Base-by-base conservation (phyloP, 1,140 invertebrate species). In the Macrosteles quadrilineatus region DNA sequence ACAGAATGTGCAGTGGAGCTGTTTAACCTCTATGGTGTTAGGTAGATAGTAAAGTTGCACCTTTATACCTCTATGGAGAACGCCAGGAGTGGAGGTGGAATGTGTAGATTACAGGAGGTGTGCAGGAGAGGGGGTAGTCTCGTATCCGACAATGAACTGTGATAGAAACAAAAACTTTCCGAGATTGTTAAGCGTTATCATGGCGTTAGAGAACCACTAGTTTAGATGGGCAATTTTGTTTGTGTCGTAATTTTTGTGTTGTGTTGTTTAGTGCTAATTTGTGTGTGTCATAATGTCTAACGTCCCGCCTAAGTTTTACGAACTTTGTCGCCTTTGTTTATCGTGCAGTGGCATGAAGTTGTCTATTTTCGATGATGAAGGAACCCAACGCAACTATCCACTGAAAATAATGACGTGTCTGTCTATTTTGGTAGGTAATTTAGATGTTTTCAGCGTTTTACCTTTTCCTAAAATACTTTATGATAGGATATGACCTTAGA, bases 231-330 rank as follows among this genome's bases (percentile, higher is more conserved):
- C 59, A 40, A 59, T 32, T 63, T 63, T 47, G 29, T 69, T 45
- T 63, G 43, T 27, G 29, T 63, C 47, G 21, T 62, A 21, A 30
- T 69, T 69, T 63, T 59, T 50, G 40, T 62, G 55, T 69, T 63
- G 59, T 66, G 63, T 45, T 23, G 63, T 66, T 69, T 69, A 23
- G 68, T 40, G 36, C 27, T 47, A 57, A n/a, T 64, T 62, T 57
- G 62, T 40, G 55, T 64, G 55, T 63, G 11, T 69, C 67, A 69
- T 40, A 27, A 88, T 88, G 87, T 84, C 85, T 67, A 86, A 84
- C 75, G 87, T 89, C 74, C 83, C 85, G 72, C 87, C 88, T 12
- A 89, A 88, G 78, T 90, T 87, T 77, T 88, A 88, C 75, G 88
- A 90, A 80, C 80, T 90, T 66, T 90, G 88, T 76, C 83, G 88